These are phyloP conservation scores for human DNA, from an alignment of 2,113 vertebrate genomes.

Conservation along the genomic window DNA sequence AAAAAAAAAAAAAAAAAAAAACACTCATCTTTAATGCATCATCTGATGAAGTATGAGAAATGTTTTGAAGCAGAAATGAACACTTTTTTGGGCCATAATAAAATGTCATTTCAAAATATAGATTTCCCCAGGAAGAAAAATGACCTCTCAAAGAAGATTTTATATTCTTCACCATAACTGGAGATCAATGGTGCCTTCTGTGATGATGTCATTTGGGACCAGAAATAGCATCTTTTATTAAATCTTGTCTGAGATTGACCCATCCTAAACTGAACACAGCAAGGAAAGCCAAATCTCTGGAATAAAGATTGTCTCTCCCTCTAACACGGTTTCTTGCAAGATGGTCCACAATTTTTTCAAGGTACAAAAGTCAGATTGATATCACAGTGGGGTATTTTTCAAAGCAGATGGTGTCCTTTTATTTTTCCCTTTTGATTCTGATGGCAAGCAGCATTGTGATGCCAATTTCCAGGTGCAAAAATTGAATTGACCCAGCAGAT, in stretches of 20 bases:
- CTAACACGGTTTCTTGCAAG: background rate
- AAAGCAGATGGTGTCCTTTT: background rate
- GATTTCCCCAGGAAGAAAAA: background rate
- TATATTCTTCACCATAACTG: background rate
- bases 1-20: background rate
- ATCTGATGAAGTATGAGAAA: background rate
- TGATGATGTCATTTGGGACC: slow-evolving; percentile 3
- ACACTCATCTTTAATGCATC: background rate
- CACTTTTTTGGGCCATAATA: background rate
- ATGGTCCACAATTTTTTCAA: background rate
- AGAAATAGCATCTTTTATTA: background rate
- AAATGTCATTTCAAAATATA: slow-evolving; percentile 36
- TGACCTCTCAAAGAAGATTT: background rate
- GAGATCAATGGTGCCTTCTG: background rate
- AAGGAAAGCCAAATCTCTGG: background rate
- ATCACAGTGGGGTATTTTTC: background rate
- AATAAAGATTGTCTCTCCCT: background rate
- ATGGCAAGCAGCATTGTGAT: background rate
- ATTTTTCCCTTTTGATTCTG: background rate
- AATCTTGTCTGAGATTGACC: background rate
- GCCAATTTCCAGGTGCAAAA: slow-evolving; percentile 29
- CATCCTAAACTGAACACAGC: background rate
- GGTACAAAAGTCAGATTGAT: slow-evolving; percentile 15
- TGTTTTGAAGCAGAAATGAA: slow-evolving; percentile 29
- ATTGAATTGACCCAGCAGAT: background rate